Evolutionary conservation across 2,113 vertebrate species (phyloP).

Genomic region (Calyptommatus sinebrachiatus): DNA sequence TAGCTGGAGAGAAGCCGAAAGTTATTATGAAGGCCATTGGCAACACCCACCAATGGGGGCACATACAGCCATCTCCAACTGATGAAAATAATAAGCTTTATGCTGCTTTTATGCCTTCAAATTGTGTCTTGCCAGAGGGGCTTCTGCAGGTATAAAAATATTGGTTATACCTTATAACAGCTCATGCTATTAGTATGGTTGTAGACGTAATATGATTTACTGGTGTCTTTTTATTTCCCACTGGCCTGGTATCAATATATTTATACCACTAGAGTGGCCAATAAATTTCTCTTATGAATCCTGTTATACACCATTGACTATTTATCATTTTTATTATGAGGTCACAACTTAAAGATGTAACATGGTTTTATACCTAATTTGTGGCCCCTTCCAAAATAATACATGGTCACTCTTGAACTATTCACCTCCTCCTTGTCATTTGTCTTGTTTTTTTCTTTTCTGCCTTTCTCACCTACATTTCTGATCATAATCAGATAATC

Average conservation of each 20-base stretch:
- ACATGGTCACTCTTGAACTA: conserved; percentile 68
- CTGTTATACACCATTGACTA: conserved; percentile 77
- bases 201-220: conserved; percentile 80
- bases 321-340: conserved; percentile 79
- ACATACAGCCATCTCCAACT: conserved; percentile 53
- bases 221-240: conserved; percentile 82
- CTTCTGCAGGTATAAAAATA: conserved; percentile 72
- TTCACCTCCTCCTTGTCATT: conserved; percentile 59
- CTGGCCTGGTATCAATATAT: conserved; percentile 80
- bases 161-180: conserved; percentile 70
- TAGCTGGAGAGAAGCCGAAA: conserved; percentile 31
- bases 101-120: conserved; percentile 56
- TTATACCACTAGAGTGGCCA: conserved; percentile 81
- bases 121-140: conserved; percentile 74
- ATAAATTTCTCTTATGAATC: conserved; percentile 86
- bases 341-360: conserved; percentile 69
- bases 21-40: conserved; percentile 43
- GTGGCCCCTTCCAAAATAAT: conserved; percentile 69
- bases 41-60: conserved; percentile 54
- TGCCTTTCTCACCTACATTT: not conserved
- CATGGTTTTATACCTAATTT: conserved; percentile 71
- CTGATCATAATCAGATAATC: not conserved
- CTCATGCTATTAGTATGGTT: conserved; percentile 77
- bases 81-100: conserved; percentile 48
- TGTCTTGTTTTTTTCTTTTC: not conserved